phyloP scores from a whole-genome alignment of 2,888 invertebrate genomes.

The Drosophila hamatofila region DNA sequence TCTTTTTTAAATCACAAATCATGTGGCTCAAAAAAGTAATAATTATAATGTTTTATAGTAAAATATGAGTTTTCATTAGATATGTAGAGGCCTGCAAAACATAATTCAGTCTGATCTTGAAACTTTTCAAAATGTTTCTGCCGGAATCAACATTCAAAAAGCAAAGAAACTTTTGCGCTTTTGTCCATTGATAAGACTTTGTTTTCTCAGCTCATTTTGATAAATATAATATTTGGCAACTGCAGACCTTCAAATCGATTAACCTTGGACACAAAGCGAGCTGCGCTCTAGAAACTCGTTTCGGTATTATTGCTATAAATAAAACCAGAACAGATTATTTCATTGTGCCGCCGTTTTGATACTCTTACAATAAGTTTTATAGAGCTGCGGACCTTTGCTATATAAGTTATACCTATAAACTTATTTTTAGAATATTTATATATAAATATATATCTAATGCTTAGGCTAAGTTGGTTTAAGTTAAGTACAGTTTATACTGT shows the following conservation, averaged over 20 bases:
- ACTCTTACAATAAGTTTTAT: conserved; percentile 1
- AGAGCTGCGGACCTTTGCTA: background rate
- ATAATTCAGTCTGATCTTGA: background rate
- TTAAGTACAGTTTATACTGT: too few relatives aligned
- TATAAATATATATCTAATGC: background rate
- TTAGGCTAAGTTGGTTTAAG: background rate
- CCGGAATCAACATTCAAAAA: background rate
- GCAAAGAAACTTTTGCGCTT: conserved; percentile 6
- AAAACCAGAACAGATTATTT: conserved; percentile 21
- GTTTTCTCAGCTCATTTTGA: conserved; percentile 19
- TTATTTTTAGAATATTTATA: background rate
- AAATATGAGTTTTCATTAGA: background rate
- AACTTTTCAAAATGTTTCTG: background rate
- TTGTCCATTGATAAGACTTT: conserved; percentile 26
- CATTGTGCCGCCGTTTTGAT: conserved; percentile 3
- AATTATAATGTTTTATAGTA: background rate
- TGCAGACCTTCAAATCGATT: conserved; percentile 34
- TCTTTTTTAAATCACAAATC: too few relatives aligned
- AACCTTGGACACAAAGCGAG: conserved; percentile 32
- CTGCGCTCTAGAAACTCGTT: conserved; percentile 32
- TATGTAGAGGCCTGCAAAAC: background rate
- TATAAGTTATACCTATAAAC: background rate
- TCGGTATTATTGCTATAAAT: conserved; percentile 27
- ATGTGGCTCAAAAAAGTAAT: too few relatives aligned
- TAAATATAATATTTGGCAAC: conserved; percentile 38